Percentiles rank a stretch among this genome's conserved stretches.
phyloP scores from a whole-genome alignment of 2,113 vertebrate species.

The Apodemus sylvaticus region DNA sequence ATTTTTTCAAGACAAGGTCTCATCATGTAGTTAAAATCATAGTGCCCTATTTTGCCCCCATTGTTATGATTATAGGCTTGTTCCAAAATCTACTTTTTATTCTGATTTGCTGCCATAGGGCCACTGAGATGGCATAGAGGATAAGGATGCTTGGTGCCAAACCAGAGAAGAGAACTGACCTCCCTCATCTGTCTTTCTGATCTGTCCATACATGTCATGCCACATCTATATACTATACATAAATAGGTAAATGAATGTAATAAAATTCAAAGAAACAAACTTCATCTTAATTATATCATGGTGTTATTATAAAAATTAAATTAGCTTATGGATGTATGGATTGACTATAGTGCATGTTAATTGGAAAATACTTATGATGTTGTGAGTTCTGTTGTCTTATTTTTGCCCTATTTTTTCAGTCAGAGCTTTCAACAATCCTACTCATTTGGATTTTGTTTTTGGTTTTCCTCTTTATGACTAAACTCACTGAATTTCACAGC shows the following conservation, averaged over 20 bases:
- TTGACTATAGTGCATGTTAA: background rate
- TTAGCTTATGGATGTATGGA: background rate
- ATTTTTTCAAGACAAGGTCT: no score
- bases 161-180: background rate
- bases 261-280: background rate
- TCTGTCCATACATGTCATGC: background rate
- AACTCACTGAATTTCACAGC: background rate
- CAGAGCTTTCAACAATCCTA: background rate
- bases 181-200: background rate
- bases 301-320: background rate
- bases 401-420: background rate
- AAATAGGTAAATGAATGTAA: background rate
- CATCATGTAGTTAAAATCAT: no score
- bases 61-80: background rate
- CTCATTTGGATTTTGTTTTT: no score
- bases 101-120: background rate
- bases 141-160: no score
- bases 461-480: background rate
- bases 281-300: background rate
- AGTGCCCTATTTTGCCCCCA: background rate
- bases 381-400: background rate
- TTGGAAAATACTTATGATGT: background rate
- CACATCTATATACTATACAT: background rate
- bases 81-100: background rate
- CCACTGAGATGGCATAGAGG: background rate